These are phyloP conservation scores for Pseudois nayaur DNA, from an alignment of 2,113 vertebrate genomes.

Conservation along the genomic window DNA sequence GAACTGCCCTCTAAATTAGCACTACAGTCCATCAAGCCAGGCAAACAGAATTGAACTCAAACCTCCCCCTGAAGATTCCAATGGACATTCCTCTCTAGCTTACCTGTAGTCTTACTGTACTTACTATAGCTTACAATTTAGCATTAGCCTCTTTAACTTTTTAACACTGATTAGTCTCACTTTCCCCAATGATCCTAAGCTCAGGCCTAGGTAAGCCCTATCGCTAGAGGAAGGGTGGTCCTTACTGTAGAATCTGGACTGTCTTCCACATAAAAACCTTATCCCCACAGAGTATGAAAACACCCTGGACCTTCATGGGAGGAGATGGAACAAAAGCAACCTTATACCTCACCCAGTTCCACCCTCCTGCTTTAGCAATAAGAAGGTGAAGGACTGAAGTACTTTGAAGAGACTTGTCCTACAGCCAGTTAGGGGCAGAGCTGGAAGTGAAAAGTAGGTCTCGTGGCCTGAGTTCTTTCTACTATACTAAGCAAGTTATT, in stretches of 20 bases:
- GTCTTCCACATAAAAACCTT: neutral
- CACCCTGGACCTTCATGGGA: neutral
- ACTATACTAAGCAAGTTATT: neutral
- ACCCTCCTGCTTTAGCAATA: neutral
- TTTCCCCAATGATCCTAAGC: neutral
- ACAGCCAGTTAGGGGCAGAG: neutral
- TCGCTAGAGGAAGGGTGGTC: neutral
- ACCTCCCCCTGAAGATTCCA: neutral
- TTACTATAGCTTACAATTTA: neutral
- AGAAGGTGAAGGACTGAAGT: neutral
- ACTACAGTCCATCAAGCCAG: neutral
- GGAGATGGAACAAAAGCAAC: neutral
- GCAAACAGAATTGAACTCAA: neutral
- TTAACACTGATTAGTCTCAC: neutral
- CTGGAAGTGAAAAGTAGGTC: neutral
- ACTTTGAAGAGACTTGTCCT: neutral
- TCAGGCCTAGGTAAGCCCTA: neutral
- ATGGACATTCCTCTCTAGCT: neutral
- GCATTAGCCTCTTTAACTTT: neutral
- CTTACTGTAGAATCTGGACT: neutral
- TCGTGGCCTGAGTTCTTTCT: neutral
- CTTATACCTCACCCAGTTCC: neutral
- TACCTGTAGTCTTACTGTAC: neutral
- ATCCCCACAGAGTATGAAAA: neutral
- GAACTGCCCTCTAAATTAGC: neutral